Evolutionary conservation across 2,888 invertebrate species (phyloP), one percentile per base, ranked within the genome.

Genomic region (Drosophila subsilvestris): DNA sequence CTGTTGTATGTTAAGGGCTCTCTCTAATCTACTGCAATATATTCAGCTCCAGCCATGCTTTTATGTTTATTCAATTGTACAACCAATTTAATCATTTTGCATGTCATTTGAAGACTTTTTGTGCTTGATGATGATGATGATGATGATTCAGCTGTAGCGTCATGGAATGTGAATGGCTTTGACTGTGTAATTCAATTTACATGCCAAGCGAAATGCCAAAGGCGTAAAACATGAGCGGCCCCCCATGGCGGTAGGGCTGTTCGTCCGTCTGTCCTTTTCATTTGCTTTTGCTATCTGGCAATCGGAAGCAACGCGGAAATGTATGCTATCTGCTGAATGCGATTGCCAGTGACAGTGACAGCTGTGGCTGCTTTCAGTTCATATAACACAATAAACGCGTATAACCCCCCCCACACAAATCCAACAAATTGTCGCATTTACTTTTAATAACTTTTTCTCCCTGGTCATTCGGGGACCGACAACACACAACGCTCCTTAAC

Each of bases 151-250:
- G 51, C 66, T 75, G 54, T 44, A 48, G 49, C 44, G 6, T n/a
- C 50, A 25, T 62, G 63, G 32, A 66, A 59, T 43, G 72, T 14
- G 32, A 66, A 59, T 37, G 63, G 72, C 82, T 71, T 50, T 42
- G 37, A n/a, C 32, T 53, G 9, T 17, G 74, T 87, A 70, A 87
- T 81, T 85, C 67, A 87, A 87, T 87, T 81, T 79, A 32, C 45
- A 20, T 63, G 66, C 63, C 44, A 44, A 68, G 53, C 53, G 50
- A 78, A 56, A 59, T 59, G 69, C 45, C 57, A 58, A 51, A 37
- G 45, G 48, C 27, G 50, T 50, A 37, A 37, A 43, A 50, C 50
- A 43, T 43, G 43, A 22, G n/a, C 20, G 20, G 8, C 3, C n/a
- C 14, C 18, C 58, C 17, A 1, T 22, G 14, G 37, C n/a, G n/a